Conservation (phyloP, 2,797 vertebrate species). For the Malacoctenus gilli region DNA sequence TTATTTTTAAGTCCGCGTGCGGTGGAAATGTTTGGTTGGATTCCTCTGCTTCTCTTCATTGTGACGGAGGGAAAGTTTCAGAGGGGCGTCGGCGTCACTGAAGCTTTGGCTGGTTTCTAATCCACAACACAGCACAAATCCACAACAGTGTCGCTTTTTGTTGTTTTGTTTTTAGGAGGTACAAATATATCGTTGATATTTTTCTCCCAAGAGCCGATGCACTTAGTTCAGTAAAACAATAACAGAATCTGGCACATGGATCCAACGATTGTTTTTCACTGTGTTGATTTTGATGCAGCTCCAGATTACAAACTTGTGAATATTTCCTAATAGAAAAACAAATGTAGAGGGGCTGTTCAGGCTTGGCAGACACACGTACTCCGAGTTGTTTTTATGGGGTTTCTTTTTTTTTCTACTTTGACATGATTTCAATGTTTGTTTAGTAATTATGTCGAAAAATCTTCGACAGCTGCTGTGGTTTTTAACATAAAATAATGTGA, state of each 20-base stretch:
- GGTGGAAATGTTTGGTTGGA: too few species aligned
- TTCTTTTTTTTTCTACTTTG: too few species aligned
- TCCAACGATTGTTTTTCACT: constrained; percentile 1
- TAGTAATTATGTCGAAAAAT: constrained; percentile 40
- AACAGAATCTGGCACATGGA: constrained; percentile 5
- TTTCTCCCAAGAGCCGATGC: constrained; percentile 6
- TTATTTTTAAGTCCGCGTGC: too few species aligned
- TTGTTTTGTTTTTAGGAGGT: too few species aligned
- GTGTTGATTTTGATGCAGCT: constrained; percentile 17
- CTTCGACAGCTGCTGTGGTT: constrained; percentile 40
- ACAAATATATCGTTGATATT: too few species aligned
- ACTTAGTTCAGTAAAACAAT: constrained; percentile 8
- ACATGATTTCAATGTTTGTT: constrained; percentile 45
- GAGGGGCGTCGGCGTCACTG: too few species aligned
- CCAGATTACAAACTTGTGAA: constrained; percentile 7
- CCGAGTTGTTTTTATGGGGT: too few species aligned
- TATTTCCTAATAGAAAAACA: constrained; percentile 14
- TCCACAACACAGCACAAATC: too few species aligned
- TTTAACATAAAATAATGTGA: constrained; percentile 33
- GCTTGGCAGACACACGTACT: constrained; percentile 19
- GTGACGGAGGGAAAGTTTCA: too few species aligned
- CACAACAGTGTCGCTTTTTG: too few species aligned
- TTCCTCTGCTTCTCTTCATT: too few species aligned
- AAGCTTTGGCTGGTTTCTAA: too few species aligned
- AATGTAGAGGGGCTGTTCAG: constrained; percentile 4